phyloP scores from a whole-genome alignment of 2,888 invertebrate genomes.

The Sinotaia quadrata region DNA sequence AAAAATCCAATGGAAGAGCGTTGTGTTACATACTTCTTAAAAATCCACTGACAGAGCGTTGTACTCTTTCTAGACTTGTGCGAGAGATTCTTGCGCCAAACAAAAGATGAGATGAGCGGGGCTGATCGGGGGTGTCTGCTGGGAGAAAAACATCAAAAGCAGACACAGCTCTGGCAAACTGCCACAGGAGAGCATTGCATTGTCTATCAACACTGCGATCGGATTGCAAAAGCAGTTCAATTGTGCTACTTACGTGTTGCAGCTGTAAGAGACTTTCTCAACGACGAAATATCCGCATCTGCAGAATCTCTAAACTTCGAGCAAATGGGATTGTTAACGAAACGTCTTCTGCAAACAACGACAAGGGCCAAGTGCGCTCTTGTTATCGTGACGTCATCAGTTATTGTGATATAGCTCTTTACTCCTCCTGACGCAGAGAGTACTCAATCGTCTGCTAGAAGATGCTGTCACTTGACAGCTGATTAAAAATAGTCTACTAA shows the following conservation, averaged over 20 bases:
- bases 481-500: too few relatives aligned
- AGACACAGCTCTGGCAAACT: slow-evolving; percentile 4
- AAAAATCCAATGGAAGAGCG: too few relatives aligned
- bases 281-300: slow-evolving; percentile 13
- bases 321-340: slow-evolving; percentile 7
- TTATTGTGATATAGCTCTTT: slow-evolving; percentile 4
- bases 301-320: slow-evolving; percentile 5
- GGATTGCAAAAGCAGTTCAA: not conserved
- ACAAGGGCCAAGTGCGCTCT: slow-evolving; percentile 19
- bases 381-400: slow-evolving; percentile 15
- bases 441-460: too few relatives aligned
- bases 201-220: slow-evolving; percentile 5
- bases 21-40: too few relatives aligned
- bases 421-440: not conserved
- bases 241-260: slow-evolving; percentile 7
- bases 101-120: too few relatives aligned
- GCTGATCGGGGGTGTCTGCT: too few relatives aligned
- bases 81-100: too few relatives aligned
- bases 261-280: slow-evolving; percentile 7
- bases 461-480: too few relatives aligned
- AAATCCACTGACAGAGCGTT: too few relatives aligned
- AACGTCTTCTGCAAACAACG: slow-evolving; percentile 19
- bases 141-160: not conserved
- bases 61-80: too few relatives aligned
- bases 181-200: slow-evolving; percentile 2